A percentile compares a stretch with the other conserved stretches of the same genome.
phyloP scores from a whole-genome alignment of 2,797 vertebrate species.

The Semotilus atromaculatus region DNA sequence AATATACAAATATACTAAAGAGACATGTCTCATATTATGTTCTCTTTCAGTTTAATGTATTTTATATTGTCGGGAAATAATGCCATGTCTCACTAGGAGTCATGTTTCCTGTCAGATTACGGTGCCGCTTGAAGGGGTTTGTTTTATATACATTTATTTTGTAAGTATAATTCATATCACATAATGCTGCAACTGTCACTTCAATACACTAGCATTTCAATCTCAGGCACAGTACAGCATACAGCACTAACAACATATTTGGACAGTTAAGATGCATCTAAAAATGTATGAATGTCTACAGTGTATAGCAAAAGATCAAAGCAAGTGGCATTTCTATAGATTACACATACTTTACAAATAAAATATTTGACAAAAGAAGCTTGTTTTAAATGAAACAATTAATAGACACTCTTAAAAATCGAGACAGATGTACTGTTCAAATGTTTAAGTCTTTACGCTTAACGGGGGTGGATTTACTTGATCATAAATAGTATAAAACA shows the following conservation, averaged over 20 bases:
- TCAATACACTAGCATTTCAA: background rate
- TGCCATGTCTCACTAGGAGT: background rate
- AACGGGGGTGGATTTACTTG: background rate
- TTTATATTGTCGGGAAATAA: slow-evolving; percentile 13
- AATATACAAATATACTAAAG: background rate
- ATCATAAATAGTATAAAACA: background rate
- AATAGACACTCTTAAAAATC: background rate
- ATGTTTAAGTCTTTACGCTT: background rate
- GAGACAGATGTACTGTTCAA: background rate
- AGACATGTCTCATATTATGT: background rate
- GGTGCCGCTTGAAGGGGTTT: background rate
- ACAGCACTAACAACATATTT: background rate
- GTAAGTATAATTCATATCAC: slow-evolving; percentile 18
- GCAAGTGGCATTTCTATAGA: background rate
- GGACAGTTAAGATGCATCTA: background rate
- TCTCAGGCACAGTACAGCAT: background rate
- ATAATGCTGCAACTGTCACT: slow-evolving; percentile 14
- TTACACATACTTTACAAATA: background rate
- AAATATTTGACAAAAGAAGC: background rate
- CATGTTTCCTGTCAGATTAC: slow-evolving; percentile 29
- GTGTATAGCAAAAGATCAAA: background rate
- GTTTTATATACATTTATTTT: slow-evolving; percentile 29
- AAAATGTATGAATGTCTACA: background rate
- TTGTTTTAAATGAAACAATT: background rate
- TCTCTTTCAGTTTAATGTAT: background rate